These are phyloP conservation scores for Agrilus cyanescens DNA, from an alignment of 2,888 invertebrate species.

Conservation along the genomic window DNA sequence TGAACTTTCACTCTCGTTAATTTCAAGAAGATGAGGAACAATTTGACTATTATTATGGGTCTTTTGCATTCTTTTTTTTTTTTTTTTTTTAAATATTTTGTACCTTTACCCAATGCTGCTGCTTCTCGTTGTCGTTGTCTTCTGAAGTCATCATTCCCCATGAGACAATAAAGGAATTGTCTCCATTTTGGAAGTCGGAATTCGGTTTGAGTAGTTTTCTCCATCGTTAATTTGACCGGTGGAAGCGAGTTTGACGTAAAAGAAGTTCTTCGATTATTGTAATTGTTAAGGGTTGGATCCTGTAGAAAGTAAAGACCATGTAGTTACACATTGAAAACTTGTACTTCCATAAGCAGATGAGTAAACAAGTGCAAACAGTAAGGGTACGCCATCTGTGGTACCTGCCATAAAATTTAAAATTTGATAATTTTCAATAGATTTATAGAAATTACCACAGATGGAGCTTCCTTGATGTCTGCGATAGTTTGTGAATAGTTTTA, in stretches of 20 bases:
- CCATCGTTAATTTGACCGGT: constrained; percentile 55
- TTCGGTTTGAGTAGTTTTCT: constrained; percentile 75
- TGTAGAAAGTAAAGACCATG: constrained; percentile 18
- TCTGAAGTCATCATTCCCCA: constrained; percentile 65
- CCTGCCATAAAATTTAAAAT: no score
- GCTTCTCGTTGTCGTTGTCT: constrained; percentile 63
- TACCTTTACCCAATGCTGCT: constrained; percentile 37
- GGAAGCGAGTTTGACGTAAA: constrained; percentile 16
- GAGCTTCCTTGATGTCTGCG: no score
- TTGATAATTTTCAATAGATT: no score
- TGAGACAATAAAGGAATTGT: constrained; percentile 69
- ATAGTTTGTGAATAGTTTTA: no score
- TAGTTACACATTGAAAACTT: no score
- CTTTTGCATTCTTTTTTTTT: no score
- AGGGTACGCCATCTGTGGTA: no score
- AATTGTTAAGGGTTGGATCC: constrained; percentile 35
- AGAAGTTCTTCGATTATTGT: constrained; percentile 28
- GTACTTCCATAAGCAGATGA: not conserved
- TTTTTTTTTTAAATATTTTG: not conserved
- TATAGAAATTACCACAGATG: no score
- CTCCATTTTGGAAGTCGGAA: constrained; percentile 61
- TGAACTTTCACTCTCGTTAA: not conserved
- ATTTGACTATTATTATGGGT: no score
- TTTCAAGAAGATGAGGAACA: not conserved
- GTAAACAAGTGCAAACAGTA: no score